Evolutionary conservation across 1,140 invertebrate genomes (phyloP), one percentile per base, ranked within the genome.

Genomic region (Leptoteleia sp.): DNA sequence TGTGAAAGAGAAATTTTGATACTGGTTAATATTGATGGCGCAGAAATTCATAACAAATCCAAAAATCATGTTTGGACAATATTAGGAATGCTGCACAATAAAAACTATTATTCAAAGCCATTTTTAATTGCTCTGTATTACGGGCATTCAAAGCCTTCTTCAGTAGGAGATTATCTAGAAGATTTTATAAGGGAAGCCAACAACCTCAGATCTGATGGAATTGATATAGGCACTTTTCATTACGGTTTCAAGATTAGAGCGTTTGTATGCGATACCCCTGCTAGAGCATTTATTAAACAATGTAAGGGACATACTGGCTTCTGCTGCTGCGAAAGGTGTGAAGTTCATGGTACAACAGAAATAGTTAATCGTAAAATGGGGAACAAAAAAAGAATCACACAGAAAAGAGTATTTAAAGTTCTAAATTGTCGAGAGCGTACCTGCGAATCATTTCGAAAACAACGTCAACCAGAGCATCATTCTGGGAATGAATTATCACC

Each of bases 1-100:
- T 48, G 17, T 1, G 35, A 61, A 52, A 35, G 16, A 4, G 22
- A 40, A 7, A 72, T 73, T 43, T 11, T 12, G 8, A 17, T 76
- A 29, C 29, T 37, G 47, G 16, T 78, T 0, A 57, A 77, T 37
- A 48, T 65, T 33, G 73, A 81, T 48, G 75, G 75, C 13, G 37
- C 76, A n/a, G 31, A 33, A n/a, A 33, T 6, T n/a, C 3, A n/a
- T n/a, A 3, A 33, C 3, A 6, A 33, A 33, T n/a, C 31, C 3
- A 33, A 33, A 33, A 33, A 33, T 9, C 31, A 33, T 1, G 31
- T n/a, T 33, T 33, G 31, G 31, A 7, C 31, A 3, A 33, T 33
- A 7, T 33, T 33, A 33, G 31, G 31, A 33, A 3, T n/a, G 7
- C 3, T 33, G 7, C n/a, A 33, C 3, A n/a, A 33, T 9, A 3